Evolutionary conservation across 1,140 invertebrate genomes (phyloP).

Genomic region (Zaprionus inermis): DNA sequence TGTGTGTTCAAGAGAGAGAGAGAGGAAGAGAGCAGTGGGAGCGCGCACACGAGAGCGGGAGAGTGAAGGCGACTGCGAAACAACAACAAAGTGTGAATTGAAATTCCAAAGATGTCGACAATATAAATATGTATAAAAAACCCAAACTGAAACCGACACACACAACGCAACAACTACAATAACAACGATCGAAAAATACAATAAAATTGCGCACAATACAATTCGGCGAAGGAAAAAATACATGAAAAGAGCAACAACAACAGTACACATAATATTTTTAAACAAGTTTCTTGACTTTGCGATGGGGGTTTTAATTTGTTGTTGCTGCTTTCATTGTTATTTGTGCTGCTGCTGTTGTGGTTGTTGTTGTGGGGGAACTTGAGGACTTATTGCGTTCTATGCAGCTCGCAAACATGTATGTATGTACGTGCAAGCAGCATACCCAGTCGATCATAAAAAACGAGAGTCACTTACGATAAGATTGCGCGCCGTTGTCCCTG

Average conservation of each 20-base stretch:
- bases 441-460: constrained; percentile 20
- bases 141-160: constrained; percentile 44
- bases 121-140: constrained; percentile 71
- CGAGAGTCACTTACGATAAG: constrained; percentile 79
- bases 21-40: constrained; percentile 9
- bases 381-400: constrained; percentile 25
- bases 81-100: constrained; percentile 83
- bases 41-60: not conserved
- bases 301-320: constrained; percentile 19
- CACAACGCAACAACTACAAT: constrained; percentile 45
- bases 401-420: constrained; percentile 1
- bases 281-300: constrained; percentile 69
- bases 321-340: constrained; percentile 19
- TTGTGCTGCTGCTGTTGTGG: constrained; percentile 24
- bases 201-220: constrained; percentile 79
- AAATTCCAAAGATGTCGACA: constrained; percentile 83
- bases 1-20: constrained; percentile 5
- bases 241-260: constrained; percentile 39
- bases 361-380: not conserved
- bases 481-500: constrained; percentile 71
- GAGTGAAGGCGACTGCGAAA: constrained; percentile 49
- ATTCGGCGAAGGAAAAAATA: constrained; percentile 61
- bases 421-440: not conserved
- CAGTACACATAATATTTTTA: constrained; percentile 58
- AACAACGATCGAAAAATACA: constrained; percentile 66